Conservation (phyloP, 2,113 vertebrate genomes). For the Crotalus viridis region DNA sequence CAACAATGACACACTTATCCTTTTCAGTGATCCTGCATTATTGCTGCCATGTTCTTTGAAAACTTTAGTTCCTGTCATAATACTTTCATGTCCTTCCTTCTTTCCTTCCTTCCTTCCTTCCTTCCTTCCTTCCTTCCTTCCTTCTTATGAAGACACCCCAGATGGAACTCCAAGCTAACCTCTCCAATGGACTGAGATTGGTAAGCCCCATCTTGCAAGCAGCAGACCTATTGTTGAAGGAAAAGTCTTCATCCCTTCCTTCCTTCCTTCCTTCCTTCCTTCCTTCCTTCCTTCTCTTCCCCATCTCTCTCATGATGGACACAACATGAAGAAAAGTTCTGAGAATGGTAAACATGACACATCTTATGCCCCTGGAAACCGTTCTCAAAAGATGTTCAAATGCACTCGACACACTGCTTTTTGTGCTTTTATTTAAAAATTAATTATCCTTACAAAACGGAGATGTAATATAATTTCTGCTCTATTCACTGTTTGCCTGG, state of each 20-base stretch:
- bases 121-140: background rate
- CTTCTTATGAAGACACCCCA: too few relatives aligned
- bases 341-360: conserved; percentile 24
- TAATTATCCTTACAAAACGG: conserved; percentile 47
- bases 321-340: background rate
- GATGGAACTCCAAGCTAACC: too few relatives aligned
- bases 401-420: conserved; percentile 40
- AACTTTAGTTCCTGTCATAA: background rate
- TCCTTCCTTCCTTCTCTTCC: background rate
- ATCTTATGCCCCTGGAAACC: background rate
- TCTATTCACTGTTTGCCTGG: conserved; percentile 39
- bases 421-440: conserved; percentile 45
- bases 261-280: too few relatives aligned
- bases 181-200: too few relatives aligned
- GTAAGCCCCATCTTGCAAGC: too few relatives aligned
- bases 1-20: background rate
- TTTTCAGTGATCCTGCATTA: background rate
- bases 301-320: background rate
- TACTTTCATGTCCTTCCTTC: background rate
- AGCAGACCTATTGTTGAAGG: too few relatives aligned
- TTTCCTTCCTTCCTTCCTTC: too few relatives aligned
- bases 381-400: conserved; percentile 35
- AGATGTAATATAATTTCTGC: conserved; percentile 47
- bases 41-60: background rate
- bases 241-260: too few relatives aligned